These are phyloP conservation scores for Sinocyclocheilus rhinocerous DNA, from an alignment of 2,113 vertebrate genomes.

Conservation along the genomic window DNA sequence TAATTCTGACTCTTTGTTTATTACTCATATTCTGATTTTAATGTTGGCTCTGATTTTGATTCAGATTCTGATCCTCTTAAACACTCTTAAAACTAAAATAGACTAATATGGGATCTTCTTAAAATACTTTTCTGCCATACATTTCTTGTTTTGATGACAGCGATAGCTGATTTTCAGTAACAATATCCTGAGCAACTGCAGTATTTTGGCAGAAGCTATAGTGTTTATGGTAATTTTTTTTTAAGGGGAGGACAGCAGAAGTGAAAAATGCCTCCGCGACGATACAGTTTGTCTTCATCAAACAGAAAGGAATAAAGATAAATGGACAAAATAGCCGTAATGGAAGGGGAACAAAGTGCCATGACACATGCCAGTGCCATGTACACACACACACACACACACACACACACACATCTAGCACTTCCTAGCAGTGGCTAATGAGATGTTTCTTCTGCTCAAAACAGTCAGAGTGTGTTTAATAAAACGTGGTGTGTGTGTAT, in stretches of 20 bases:
- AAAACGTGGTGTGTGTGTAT: conserved; percentile 12
- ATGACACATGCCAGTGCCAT: conserved; percentile 3
- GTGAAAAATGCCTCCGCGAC: background rate
- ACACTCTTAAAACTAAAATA: background rate
- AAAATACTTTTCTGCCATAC: background rate
- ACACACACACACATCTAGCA: too few relatives aligned
- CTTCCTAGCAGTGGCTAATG: conserved; percentile 25
- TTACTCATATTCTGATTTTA: too few relatives aligned
- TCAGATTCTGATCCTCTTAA: background rate
- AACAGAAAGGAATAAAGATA: conserved; percentile 12
- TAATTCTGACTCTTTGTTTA: too few relatives aligned
- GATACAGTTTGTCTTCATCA: conserved; percentile 29
- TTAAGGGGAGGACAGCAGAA: conserved; percentile 8
- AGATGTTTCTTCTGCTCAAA: conserved; percentile 36
- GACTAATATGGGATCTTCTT: background rate
- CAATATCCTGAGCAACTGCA: background rate
- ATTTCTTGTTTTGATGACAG: background rate
- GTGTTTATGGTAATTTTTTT: conserved; percentile 9
- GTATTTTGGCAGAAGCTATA: background rate
- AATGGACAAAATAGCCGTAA: conserved; percentile 4
- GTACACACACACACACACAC: too few relatives aligned
- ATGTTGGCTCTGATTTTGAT: too few relatives aligned
- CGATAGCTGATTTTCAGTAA: background rate
- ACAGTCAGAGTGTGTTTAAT: conserved; percentile 43
- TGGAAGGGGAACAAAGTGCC: background rate